These are phyloP conservation scores for Perizoma flavofasciatum DNA, from an alignment of 2,888 invertebrate species.

Conservation along the genomic window DNA sequence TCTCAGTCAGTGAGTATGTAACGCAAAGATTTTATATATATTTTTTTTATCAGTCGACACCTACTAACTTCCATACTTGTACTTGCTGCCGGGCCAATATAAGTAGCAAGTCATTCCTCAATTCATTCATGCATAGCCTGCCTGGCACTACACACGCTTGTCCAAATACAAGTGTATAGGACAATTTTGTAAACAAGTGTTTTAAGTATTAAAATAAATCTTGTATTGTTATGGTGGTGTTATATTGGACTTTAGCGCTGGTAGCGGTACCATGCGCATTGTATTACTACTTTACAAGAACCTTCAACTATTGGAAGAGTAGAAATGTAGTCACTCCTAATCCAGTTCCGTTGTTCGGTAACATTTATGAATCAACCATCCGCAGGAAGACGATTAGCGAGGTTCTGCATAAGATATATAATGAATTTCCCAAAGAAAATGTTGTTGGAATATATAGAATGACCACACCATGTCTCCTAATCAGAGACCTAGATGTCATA, in stretches of 20 bases:
- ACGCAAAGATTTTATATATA: too few relatives aligned
- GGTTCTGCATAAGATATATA: constrained; percentile 49
- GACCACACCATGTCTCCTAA: constrained; percentile 51
- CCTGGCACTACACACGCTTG: too few relatives aligned
- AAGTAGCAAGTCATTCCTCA: too few relatives aligned
- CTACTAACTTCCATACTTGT: too few relatives aligned
- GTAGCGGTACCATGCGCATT: constrained; percentile 28
- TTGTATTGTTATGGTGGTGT: not conserved
- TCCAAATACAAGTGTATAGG: too few relatives aligned
- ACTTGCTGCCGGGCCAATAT: too few relatives aligned
- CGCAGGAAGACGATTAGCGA: constrained; percentile 38
- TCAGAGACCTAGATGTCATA: constrained; percentile 59
- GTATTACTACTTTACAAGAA: constrained; percentile 53
- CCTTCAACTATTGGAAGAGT: constrained; percentile 58
- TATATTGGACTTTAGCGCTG: constrained; percentile 24
- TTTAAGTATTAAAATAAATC: too few relatives aligned
- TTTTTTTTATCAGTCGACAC: too few relatives aligned
- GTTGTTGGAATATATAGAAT: constrained; percentile 59
- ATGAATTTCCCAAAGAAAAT: constrained; percentile 55
- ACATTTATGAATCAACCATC: constrained; percentile 44
- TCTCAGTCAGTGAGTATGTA: too few relatives aligned
- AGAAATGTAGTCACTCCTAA: constrained; percentile 50
- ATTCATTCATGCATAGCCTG: too few relatives aligned
- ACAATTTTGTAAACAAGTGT: too few relatives aligned
- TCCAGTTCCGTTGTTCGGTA: constrained; percentile 55